Evolutionary conservation across 1,140 invertebrate species (phyloP).

Genomic region (Anastatus disparis): DNA sequence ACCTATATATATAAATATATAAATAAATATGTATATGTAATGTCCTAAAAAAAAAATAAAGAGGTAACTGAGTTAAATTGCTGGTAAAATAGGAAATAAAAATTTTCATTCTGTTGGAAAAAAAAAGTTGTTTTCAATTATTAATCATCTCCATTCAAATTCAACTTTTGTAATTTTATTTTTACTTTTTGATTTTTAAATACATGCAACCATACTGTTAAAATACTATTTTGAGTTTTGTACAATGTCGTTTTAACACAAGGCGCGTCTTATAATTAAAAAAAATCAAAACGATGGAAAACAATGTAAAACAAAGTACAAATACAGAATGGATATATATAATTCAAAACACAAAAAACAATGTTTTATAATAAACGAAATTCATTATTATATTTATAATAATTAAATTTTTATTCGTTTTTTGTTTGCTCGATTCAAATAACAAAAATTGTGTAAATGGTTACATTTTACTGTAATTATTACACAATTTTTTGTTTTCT

Average conservation of each 20-base stretch:
- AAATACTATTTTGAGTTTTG: not conserved
- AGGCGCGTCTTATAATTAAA: not conserved
- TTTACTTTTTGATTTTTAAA: not conserved
- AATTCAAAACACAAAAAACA: not conserved
- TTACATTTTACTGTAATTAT: not conserved
- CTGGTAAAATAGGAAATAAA: constrained; percentile 47
- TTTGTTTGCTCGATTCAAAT: not conserved
- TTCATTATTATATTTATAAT: not conserved
- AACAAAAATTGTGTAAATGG: not conserved
- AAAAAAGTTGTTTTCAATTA: constrained; percentile 5
- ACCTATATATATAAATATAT: constrained; percentile 37
- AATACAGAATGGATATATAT: too few species aligned
- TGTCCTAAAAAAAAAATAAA: constrained; percentile 44
- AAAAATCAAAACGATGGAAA: not conserved
- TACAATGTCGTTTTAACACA: not conserved
- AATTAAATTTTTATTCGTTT: not conserved
- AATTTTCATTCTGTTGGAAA: constrained; percentile 48
- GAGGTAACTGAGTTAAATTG: constrained; percentile 26
- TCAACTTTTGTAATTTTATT: not conserved
- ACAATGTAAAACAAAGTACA: too few species aligned
- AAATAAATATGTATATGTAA: constrained; percentile 46
- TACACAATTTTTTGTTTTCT: not conserved
- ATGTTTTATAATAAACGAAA: not conserved
- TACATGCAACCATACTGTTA: not conserved
- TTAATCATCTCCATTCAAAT: constrained; percentile 3